phyloP scores from a whole-genome alignment of 53 echinoderm and acorn worm species.

The Paracentrotus lividus region DNA sequence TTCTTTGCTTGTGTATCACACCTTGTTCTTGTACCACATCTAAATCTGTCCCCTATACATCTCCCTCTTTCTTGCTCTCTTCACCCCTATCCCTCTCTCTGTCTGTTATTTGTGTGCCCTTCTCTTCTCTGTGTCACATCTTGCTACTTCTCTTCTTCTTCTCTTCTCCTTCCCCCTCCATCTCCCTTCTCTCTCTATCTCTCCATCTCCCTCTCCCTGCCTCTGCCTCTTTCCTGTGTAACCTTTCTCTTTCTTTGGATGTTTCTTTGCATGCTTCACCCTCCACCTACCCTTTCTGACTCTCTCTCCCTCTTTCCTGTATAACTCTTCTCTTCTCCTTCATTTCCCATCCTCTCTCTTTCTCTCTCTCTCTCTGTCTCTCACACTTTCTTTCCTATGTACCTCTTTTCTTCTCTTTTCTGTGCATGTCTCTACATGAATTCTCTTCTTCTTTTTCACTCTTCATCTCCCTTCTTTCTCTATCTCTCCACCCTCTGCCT shows the following conservation, averaged over 20 bases:
- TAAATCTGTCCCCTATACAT: too few relatives aligned
- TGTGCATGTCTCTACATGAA: too few relatives aligned
- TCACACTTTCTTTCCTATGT: background rate
- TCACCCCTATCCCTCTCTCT: too few relatives aligned
- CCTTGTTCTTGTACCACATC: background rate
- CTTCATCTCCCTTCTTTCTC: background rate
- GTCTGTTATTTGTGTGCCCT: background rate
- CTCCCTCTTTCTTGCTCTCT: too few relatives aligned
- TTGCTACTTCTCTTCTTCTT: background rate
- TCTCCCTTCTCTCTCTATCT: background rate
- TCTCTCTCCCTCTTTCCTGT: background rate
- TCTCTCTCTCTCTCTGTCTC: background rate
- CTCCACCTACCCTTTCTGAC: background rate
- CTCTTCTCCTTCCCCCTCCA: background rate
- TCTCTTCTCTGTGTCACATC: background rate
- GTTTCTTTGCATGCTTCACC: background rate
- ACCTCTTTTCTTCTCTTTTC: background rate
- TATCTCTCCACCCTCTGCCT: background rate
- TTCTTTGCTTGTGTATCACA: background rate
- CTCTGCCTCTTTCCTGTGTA: background rate
- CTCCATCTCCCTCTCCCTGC: too few relatives aligned
- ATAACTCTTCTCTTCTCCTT: background rate
- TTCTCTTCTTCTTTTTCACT: background rate
- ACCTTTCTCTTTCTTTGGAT: background rate
- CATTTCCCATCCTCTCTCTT: background rate